Percentiles rank a stretch among this genome's conserved stretches.
phyloP scores from a whole-genome alignment of 2,113 vertebrate species.

The Nipponia nippon region DNA sequence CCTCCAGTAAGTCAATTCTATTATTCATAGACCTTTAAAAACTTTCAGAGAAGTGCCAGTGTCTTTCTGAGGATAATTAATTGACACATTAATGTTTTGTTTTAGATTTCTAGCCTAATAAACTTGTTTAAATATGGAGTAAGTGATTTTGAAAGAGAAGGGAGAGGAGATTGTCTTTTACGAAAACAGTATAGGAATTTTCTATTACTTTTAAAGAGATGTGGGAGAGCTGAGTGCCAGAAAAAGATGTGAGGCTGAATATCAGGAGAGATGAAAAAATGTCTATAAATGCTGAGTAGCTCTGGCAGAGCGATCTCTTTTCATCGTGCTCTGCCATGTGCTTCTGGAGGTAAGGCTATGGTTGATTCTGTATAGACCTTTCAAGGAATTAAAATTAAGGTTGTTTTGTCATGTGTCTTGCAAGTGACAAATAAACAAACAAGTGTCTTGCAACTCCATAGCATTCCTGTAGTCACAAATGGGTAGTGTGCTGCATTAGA shows the following conservation, averaged over 20 bases:
- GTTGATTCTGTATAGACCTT: not conserved
- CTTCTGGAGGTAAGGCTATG: not conserved
- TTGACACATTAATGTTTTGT: not conserved
- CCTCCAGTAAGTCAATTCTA: slow-evolving; percentile 82
- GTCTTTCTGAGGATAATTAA: not conserved
- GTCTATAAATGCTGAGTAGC: not conserved
- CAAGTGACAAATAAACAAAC: not conserved
- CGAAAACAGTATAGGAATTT: not conserved
- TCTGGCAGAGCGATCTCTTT: not conserved
- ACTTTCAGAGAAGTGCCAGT: not conserved
- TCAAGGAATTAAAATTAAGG: not conserved
- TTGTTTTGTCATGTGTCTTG: not conserved
- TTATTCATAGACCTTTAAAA: not conserved
- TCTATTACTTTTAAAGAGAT: not conserved
- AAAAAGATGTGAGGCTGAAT: not conserved
- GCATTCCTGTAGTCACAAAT: not conserved
- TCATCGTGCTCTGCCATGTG: not conserved
- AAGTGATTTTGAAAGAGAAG: not conserved
- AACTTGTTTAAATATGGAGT: not conserved
- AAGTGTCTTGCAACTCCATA: not conserved
- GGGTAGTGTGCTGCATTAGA: not conserved
- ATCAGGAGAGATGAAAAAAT: not conserved
- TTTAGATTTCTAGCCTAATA: not conserved
- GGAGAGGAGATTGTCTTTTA: not conserved
- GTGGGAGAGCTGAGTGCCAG: not conserved